Percentiles rank a stretch among this genome's conserved stretches.
phyloP scores from a whole-genome alignment of 1,140 invertebrate species.

The Diuraphis noxia region DNA sequence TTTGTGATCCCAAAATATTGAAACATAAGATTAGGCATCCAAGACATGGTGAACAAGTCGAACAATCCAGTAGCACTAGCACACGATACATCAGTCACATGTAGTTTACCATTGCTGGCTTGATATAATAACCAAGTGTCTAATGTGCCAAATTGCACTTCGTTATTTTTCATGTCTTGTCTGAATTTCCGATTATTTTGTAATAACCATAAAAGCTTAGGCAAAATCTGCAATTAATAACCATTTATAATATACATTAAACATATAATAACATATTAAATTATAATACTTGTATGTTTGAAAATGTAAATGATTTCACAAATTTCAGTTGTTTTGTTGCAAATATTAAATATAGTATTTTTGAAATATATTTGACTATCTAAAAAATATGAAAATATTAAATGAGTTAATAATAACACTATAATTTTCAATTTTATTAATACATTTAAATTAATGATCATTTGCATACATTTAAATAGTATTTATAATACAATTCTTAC shows the following conservation, averaged over 20 bases:
- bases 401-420: not conserved
- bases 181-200: slow-evolving; percentile 71
- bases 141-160: slow-evolving; percentile 84
- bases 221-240: slow-evolving; percentile 68
- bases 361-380: slow-evolving; percentile 67
- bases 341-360: slow-evolving; percentile 74
- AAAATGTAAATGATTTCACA: slow-evolving; percentile 76
- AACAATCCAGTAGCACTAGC: slow-evolving; percentile 89
- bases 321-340: slow-evolving; percentile 79
- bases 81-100: slow-evolving; percentile 85
- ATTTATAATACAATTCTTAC: slow-evolving; percentile 59
- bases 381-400: slow-evolving; percentile 58
- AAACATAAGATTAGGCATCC: slow-evolving; percentile 70
- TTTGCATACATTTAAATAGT: not conserved
- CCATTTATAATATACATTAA: not conserved
- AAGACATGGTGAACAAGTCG: slow-evolving; percentile 85
- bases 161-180: slow-evolving; percentile 65
- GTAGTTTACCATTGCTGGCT: slow-evolving; percentile 66
- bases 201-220: slow-evolving; percentile 77
- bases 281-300: slow-evolving; percentile 74
- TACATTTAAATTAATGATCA: not conserved
- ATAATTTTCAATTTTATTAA: not conserved
- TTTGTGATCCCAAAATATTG: slow-evolving; percentile 71
- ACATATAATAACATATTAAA: not conserved
- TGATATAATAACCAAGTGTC: slow-evolving; percentile 92